A percentile compares a stretch with the other conserved stretches of the same genome.
phyloP scores from a whole-genome alignment of 2,113 vertebrate species.

The Sinocyclocheilus anshuiensis region DNA sequence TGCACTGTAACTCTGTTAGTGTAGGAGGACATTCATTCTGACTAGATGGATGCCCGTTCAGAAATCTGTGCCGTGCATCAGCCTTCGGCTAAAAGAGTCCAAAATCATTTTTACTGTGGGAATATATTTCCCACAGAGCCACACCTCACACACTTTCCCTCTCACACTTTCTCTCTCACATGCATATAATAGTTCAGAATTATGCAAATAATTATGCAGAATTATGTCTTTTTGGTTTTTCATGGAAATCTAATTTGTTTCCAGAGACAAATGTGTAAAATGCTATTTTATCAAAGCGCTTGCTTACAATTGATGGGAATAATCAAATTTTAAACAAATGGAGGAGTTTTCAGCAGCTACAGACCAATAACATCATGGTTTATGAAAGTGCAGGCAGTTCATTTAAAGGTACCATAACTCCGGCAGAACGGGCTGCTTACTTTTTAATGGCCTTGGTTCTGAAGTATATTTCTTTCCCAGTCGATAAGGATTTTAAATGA shows the following conservation, averaged over 20 bases:
- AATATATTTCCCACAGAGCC: constrained; percentile 41
- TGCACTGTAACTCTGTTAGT: background rate
- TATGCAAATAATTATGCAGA: background rate
- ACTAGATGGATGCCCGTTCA: constrained; percentile 10
- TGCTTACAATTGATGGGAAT: background rate
- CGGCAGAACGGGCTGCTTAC: background rate
- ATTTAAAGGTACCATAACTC: background rate
- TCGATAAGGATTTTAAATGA: background rate
- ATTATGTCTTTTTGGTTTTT: background rate
- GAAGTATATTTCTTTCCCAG: background rate
- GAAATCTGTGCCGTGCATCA: constrained; percentile 22
- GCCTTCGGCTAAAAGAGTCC: constrained; percentile 32
- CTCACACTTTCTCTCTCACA: background rate
- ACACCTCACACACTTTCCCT: background rate
- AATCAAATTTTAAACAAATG: background rate
- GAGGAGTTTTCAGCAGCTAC: background rate
- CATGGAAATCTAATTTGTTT: background rate
- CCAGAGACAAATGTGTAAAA: background rate
- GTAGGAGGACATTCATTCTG: constrained; percentile 32
- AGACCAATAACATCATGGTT: background rate
- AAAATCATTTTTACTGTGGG: constrained; percentile 38
- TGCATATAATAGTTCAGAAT: background rate
- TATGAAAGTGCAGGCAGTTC: background rate
- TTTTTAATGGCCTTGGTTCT: background rate
- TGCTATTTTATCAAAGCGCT: background rate